These are phyloP conservation scores for Oscheius sp. DNA, from an alignment of 2,888 invertebrate genomes.

Conservation along the genomic window DNA sequence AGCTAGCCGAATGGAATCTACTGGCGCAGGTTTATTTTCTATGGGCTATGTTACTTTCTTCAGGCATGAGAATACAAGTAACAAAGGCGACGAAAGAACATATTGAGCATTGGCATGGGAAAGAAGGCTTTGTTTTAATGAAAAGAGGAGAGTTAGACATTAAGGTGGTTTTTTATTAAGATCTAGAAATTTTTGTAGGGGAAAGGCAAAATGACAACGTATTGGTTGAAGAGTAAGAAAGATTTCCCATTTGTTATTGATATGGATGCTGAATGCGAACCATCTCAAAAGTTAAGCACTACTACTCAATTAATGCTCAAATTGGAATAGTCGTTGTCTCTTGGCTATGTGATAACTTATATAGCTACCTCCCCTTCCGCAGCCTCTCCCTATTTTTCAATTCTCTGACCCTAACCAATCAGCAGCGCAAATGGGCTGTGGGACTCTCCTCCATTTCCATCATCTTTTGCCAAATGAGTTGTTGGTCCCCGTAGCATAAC, in stretches of 20 bases:
- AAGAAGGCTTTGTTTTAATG: neutral
- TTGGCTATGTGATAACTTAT: too few relatives aligned
- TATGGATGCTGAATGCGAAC: neutral
- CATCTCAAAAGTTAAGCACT: neutral
- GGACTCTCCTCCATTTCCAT: slow-evolving; percentile 24
- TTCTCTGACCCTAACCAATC: slow-evolving; percentile 21
- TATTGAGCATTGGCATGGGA: neutral
- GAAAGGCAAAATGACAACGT: slow-evolving; percentile 3
- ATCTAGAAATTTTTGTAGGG: neutral
- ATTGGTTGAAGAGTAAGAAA: slow-evolving; percentile 3
- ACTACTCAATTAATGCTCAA: neutral
- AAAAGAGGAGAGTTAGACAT: neutral
- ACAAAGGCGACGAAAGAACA: neutral
- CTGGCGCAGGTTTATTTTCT: neutral
- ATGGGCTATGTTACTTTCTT: neutral
- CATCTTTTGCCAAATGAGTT: slow-evolving; percentile 25
- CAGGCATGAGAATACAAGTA: slow-evolving; percentile 6
- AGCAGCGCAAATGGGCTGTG: slow-evolving; percentile 28
- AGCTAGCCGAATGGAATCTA: slow-evolving; percentile 11
- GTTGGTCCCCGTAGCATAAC: slow-evolving; percentile 3
- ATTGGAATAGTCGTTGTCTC: neutral
- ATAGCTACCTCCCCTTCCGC: too few relatives aligned
- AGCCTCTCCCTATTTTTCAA: neutral
- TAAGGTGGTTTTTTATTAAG: neutral
- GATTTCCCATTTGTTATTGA: neutral